Evolutionary conservation across 1,140 invertebrate genomes (phyloP), one percentile per base, ranked within the genome.

Genomic region (Grapholita molesta): DNA sequence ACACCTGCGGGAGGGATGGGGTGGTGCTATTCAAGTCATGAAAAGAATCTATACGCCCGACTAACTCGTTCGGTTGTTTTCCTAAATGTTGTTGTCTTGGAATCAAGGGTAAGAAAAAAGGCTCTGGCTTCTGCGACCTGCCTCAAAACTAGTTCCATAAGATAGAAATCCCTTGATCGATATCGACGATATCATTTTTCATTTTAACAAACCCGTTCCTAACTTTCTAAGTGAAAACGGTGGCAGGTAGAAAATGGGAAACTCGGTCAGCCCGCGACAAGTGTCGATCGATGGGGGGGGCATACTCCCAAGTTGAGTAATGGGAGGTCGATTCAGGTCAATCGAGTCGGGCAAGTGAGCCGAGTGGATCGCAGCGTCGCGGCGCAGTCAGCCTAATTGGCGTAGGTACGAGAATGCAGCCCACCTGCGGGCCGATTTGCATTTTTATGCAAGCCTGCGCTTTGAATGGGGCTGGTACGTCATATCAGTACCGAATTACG

Each of bases 351-450:
- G 28, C 35, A 42, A n/a, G n/a, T n/a, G n/a, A n/a, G n/a, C n/a
- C n/a, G 18, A 67, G 72, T 69, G 57, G 23, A 52, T 66, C 53
- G 72, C 33, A 53, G 12, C 42, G 66, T 48, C 30, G 53, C 75
- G 72, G 57, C 61, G 67, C 66, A 76, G 75, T 72, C 48, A 53
- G 70, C 68, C 53, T 77, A 77, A 79, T 77, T 75, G 73, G 38
- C 35, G 71, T 70, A 48, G 35, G 15, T 48, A 21, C 38, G 11
- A n/a, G 42, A 15, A 23, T 9, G 24, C 53, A 55, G 52, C 53
- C 23, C 55, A 61, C 55, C 55, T 61, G 55, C 28, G 25, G 24
- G 53, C 55, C 24, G 15, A 61, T 61, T 61, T 61, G 55, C 55
- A 61, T 61, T 61, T 28, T 30, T 28, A 61, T 61, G 24, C 55